These are phyloP conservation scores for Schrankia costaestrigalis DNA, from an alignment of 2,888 invertebrate species.

Conservation along the genomic window DNA sequence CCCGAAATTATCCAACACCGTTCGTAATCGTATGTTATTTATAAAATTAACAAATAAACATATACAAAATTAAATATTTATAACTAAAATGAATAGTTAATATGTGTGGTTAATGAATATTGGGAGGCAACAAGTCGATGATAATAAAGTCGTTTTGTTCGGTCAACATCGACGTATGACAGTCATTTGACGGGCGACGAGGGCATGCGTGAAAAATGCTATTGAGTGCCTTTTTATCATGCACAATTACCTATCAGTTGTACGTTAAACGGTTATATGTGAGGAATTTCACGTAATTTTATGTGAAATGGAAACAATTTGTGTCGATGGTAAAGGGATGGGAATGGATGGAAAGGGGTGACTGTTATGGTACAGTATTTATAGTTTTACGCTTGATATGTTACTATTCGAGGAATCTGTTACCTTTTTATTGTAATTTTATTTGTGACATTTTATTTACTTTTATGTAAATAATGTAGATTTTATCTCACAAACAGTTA, in stretches of 20 bases:
- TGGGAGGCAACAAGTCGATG: slow-evolving; percentile 60
- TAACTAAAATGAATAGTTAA: slow-evolving; percentile 7
- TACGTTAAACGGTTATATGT: slow-evolving; percentile 31
- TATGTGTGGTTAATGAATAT: slow-evolving; percentile 33
- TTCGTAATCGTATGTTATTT: no score
- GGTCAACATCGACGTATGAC: slow-evolving; percentile 39
- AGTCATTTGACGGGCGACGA: slow-evolving; percentile 44
- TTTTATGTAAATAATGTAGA: no score
- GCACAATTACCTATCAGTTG: slow-evolving; percentile 39
- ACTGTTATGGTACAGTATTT: neutral
- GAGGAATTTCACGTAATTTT: slow-evolving; percentile 25
- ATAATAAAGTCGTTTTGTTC: slow-evolving; percentile 53
- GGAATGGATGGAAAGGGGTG: slow-evolving; percentile 7
- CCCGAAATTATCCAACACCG: no score
- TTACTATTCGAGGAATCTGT: no score
- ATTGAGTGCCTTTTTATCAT: slow-evolving; percentile 36
- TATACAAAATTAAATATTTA: neutral
- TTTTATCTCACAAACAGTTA: no score
- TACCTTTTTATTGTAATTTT: no score
- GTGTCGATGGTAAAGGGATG: neutral
- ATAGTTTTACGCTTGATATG: no score
- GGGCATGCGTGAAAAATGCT: slow-evolving; percentile 30
- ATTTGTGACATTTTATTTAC: no score
- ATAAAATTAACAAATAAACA: neutral
- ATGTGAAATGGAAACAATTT: slow-evolving; percentile 14